Percentiles rank a stretch among this genome's conserved stretches.
These are phyloP conservation scores for Drymodes brunneopygia DNA, from an alignment of 2,113 vertebrate species.

Conservation along the genomic window DNA sequence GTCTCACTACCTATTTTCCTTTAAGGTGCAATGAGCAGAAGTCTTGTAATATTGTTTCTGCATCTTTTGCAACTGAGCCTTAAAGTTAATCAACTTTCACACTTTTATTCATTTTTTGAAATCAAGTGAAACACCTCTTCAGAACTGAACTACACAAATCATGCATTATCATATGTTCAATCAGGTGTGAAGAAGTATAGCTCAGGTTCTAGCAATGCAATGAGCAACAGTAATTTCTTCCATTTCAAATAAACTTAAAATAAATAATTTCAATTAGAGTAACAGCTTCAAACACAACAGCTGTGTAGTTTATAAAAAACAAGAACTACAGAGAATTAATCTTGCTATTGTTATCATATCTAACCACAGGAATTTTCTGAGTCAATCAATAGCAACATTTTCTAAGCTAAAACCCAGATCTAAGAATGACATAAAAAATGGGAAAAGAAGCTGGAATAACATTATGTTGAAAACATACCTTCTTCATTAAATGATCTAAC, in stretches of 20 bases:
- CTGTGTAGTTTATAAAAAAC: background rate
- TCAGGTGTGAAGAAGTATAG: background rate
- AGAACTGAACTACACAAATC: background rate
- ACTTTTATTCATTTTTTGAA: background rate
- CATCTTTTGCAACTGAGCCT: background rate
- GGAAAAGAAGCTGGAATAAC: background rate
- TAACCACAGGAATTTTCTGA: background rate
- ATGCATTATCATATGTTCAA: background rate
- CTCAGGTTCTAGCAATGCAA: background rate
- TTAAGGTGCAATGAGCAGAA: background rate
- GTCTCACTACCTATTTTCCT: background rate
- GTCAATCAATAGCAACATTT: background rate
- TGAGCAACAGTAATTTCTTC: background rate
- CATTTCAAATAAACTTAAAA: background rate
- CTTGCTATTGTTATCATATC: background rate
- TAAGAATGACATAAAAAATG: background rate
- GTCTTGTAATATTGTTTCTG: background rate
- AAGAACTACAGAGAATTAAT: background rate
- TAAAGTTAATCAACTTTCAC: background rate
- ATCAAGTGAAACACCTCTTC: background rate
- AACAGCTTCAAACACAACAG: background rate
- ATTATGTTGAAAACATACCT: background rate
- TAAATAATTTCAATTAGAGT: background rate
- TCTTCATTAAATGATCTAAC: background rate
- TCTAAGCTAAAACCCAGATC: background rate